These are phyloP conservation scores for Stichodactyla helianthus DNA, from an alignment of 64 coral and sea anemone species.

Conservation along the genomic window DNA sequence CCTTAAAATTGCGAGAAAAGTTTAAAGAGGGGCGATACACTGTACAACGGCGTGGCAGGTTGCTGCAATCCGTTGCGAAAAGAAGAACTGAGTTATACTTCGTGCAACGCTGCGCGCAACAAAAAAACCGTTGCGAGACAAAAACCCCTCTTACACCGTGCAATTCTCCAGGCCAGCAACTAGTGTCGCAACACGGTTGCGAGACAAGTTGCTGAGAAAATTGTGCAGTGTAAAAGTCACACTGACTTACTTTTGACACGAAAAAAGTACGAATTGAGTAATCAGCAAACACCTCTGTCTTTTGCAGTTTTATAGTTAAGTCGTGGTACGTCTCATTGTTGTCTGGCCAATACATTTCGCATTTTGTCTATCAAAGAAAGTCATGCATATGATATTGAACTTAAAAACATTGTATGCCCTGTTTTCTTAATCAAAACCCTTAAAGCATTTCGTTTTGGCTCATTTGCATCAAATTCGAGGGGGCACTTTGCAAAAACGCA, in stretches of 20 bases:
- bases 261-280: slow-evolving; percentile 50
- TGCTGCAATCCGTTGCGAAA: too few relatives aligned
- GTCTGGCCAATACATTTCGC: slow-evolving; percentile 16
- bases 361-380: slow-evolving; percentile 1
- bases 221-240: neutral
- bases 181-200: neutral
- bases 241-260: slow-evolving; percentile 20
- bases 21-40: too few relatives aligned
- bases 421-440: too few relatives aligned
- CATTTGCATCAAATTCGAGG: too few relatives aligned
- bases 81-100: too few relatives aligned
- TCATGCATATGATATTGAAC: neutral
- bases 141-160: neutral
- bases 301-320: slow-evolving; percentile 24
- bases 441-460: too few relatives aligned
- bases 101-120: too few relatives aligned
- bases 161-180: neutral
- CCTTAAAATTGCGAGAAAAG: too few relatives aligned
- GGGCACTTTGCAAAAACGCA: too few relatives aligned
- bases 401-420: too few relatives aligned
- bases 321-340: slow-evolving; percentile 16
- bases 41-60: too few relatives aligned
- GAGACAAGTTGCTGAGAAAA: neutral
- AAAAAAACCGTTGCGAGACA: neutral
- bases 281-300: slow-evolving; percentile 47